Percentiles rank a stretch among this genome's conserved stretches.
phyloP scores from a whole-genome alignment of 2,888 invertebrate genomes.

The Hydropsyche betteni region DNA sequence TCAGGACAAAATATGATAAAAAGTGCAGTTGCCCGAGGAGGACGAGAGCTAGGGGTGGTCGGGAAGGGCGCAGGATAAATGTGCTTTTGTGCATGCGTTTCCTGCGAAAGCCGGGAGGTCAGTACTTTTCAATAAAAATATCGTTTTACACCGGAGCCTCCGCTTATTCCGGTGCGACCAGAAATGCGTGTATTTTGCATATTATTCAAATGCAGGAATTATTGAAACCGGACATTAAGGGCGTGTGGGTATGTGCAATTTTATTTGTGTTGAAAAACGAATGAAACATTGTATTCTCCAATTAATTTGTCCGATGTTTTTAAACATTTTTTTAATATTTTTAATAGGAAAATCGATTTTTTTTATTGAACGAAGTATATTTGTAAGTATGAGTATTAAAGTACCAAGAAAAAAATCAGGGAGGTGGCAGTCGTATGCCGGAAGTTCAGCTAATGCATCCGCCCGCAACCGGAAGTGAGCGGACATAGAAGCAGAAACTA shows the following conservation, averaged over 20 bases:
- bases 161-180: conserved; percentile 1
- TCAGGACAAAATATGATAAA: conserved; percentile 52
- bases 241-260: too few relatives aligned
- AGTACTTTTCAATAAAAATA: conserved; percentile 35
- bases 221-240: too few relatives aligned
- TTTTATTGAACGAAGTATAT: background rate
- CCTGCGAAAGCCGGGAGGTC: conserved; percentile 47
- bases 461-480: conserved; percentile 59
- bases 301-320: too few relatives aligned
- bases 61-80: conserved; percentile 38
- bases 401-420: conserved; percentile 26
- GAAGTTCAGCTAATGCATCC: conserved; percentile 67
- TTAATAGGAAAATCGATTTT: background rate
- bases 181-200: conserved; percentile 11
- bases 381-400: background rate
- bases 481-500: conserved; percentile 29
- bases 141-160: conserved; percentile 24
- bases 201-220: background rate
- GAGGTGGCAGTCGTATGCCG: conserved; percentile 56
- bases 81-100: conserved; percentile 50
- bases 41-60: conserved; percentile 11
- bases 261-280: too few relatives aligned
- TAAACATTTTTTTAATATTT: too few relatives aligned
- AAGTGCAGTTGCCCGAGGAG: conserved; percentile 49
- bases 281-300: too few relatives aligned